Evolutionary conservation across 2,113 vertebrate genomes (phyloP), one percentile per base, ranked within the genome.

Genomic region (Paraplagusia blochii): DNA sequence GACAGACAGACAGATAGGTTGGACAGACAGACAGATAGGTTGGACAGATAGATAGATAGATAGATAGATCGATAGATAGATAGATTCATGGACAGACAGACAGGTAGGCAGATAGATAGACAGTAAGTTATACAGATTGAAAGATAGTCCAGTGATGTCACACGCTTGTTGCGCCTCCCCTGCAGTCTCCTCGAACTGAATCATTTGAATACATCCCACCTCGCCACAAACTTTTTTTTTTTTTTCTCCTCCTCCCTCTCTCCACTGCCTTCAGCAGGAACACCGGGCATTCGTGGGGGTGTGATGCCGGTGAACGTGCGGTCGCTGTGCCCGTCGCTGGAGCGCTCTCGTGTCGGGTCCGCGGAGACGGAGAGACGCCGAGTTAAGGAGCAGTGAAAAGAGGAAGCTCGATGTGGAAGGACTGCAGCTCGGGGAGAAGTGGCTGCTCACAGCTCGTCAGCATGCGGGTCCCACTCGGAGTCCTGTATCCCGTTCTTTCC

Each of bases 391-490:
- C 36, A 40, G 4, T 3, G 14, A 8, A 7, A 36, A 10, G 55
- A 15, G 40, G 60, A 34, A 62, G 53, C 18, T 40, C 11, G 4
- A 34, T 67, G 66, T 61, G 69, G 34, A 69, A 52, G 82, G 71
- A 77, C 72, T 75, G 76, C 64, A 62, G 58, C 69, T 73, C 44
- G 62, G 83, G 81, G 83, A 74, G 42, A 81, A 90, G 90, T 75
- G 88, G 58, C 75, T 66, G 73, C 73, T 80, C 72, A 84, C 77
- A 77, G 80, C 80, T 77, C 59, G 81, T 72, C 88, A 96, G 88
- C 77, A 98, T 98, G 95, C 92, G 87, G 91, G 81, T 93, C 82
- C 87, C 89, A 70, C 85, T 91, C 85, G 84, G 56, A 64, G 76
- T 92, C 44, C 83, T 93, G 80, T 90, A 90, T 78, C 90, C 95